Conservation (phyloP, 1,140 invertebrate species). For the Drosophila sechellia region DNA sequence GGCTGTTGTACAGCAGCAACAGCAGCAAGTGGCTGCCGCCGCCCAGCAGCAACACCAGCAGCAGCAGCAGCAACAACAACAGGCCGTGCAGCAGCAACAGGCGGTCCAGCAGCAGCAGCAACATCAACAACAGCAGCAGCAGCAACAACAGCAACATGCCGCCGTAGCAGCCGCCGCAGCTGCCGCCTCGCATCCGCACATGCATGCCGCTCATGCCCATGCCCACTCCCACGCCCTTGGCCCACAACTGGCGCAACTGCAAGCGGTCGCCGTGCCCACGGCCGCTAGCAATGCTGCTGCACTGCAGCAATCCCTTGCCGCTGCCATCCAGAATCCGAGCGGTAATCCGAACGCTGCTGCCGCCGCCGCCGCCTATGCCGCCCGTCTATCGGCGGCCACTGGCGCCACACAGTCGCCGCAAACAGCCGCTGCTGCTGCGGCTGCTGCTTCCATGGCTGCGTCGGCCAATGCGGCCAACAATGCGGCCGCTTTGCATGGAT, state of each 20-base stretch:
- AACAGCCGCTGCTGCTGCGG: slow-evolving; percentile 86
- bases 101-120: slow-evolving; percentile 60
- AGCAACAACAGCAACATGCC: slow-evolving; percentile 61
- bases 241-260: slow-evolving; percentile 60
- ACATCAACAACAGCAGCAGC: slow-evolving; percentile 53
- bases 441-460: slow-evolving; percentile 87
- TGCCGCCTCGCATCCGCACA: slow-evolving; percentile 51
- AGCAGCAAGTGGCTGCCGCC: slow-evolving; percentile 75
- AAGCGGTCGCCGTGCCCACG: slow-evolving; percentile 65
- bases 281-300: slow-evolving; percentile 66
- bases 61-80: slow-evolving; percentile 80
- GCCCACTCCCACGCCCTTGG: slow-evolving; percentile 65
- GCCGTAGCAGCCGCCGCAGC: slow-evolving; percentile 63
- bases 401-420: slow-evolving; percentile 86
- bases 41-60: slow-evolving; percentile 86
- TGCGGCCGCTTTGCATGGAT: slow-evolving; percentile 90
- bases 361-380: slow-evolving; percentile 84
- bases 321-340: slow-evolving; percentile 56
- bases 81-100: slow-evolving; percentile 45
- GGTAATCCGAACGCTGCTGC: slow-evolving; percentile 59
- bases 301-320: slow-evolving; percentile 68
- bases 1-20: slow-evolving; percentile 87
- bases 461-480: slow-evolving; percentile 89
- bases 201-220: slow-evolving; percentile 62
- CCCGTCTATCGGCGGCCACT: slow-evolving; percentile 86